phyloP scores from a whole-genome alignment of 2,888 invertebrate species.

The Dione juno region DNA sequence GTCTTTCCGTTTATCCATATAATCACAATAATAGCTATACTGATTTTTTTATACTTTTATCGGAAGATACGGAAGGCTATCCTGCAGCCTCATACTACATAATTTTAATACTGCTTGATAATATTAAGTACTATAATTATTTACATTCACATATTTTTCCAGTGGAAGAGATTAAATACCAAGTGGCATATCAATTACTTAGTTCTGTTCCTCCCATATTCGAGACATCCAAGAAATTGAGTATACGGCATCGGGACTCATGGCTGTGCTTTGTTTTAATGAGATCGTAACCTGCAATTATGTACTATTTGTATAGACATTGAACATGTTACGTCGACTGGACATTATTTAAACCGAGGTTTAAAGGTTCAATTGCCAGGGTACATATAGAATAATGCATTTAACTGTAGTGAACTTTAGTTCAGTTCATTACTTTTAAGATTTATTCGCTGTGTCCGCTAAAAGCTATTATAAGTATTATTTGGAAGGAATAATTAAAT shows the following conservation, averaged over 20 bases:
- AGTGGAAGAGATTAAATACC: background rate
- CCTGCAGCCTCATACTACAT: background rate
- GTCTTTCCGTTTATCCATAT: no score
- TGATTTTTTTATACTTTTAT: no score
- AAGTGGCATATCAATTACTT: conserved; percentile 1
- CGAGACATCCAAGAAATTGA: conserved; percentile 2
- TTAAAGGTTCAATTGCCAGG: no score
- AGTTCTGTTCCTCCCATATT: background rate
- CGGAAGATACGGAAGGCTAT: no score
- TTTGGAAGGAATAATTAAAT: no score
- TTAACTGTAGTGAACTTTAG: no score
- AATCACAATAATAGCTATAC: no score
- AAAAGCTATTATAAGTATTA: no score
- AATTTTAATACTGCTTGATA: background rate
- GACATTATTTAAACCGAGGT: background rate
- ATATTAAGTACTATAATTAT: background rate
- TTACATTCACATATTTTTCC: background rate
- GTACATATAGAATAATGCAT: no score
- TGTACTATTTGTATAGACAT: background rate
- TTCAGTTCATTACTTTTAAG: no score
- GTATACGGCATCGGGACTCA: background rate
- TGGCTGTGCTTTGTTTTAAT: background rate
- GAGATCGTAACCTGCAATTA: background rate
- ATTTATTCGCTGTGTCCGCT: no score
- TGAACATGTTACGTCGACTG: background rate